Percentiles rank a stretch among this genome's conserved stretches.
Evolutionary conservation across 2,797 vertebrate genomes (phyloP).

Genomic region (Pipistrellus kuhlii): DNA sequence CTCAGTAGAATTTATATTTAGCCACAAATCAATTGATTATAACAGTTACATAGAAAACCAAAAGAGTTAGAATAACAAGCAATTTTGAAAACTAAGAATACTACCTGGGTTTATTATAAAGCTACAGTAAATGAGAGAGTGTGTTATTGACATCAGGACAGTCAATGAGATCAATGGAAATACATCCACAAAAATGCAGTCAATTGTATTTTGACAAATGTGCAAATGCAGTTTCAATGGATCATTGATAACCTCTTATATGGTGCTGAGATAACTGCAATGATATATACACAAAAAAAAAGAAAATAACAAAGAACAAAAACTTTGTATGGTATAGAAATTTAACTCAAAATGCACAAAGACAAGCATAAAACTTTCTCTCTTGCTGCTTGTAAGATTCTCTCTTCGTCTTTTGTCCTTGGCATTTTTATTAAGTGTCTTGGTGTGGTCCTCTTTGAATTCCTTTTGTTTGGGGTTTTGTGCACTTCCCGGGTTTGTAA

Average conservation of each 20-base stretch:
- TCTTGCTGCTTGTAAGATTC: too few relatives aligned
- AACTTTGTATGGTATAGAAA: not conserved
- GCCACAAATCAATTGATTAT: not conserved
- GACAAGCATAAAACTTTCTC: not conserved
- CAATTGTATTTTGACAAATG: not conserved
- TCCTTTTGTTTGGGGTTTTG: too few relatives aligned
- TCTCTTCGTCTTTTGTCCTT: too few relatives aligned
- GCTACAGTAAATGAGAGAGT: not conserved
- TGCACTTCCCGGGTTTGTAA: too few relatives aligned
- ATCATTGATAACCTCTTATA: not conserved
- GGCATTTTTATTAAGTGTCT: too few relatives aligned
- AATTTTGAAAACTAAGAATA: constrained; percentile 11
- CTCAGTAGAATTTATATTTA: not conserved
- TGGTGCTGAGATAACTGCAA: not conserved
- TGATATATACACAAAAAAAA: not conserved
- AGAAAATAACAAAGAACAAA: not conserved
- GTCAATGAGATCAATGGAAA: not conserved
- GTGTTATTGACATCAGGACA: not conserved
- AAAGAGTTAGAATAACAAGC: not conserved
- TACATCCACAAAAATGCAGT: not conserved
- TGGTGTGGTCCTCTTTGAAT: too few relatives aligned
- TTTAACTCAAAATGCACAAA: not conserved
- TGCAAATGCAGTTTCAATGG: not conserved
- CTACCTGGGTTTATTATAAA: not conserved
- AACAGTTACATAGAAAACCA: not conserved